These are phyloP conservation scores for Hedya salicella DNA, from an alignment of 2,888 invertebrate species.

Conservation along the genomic window DNA sequence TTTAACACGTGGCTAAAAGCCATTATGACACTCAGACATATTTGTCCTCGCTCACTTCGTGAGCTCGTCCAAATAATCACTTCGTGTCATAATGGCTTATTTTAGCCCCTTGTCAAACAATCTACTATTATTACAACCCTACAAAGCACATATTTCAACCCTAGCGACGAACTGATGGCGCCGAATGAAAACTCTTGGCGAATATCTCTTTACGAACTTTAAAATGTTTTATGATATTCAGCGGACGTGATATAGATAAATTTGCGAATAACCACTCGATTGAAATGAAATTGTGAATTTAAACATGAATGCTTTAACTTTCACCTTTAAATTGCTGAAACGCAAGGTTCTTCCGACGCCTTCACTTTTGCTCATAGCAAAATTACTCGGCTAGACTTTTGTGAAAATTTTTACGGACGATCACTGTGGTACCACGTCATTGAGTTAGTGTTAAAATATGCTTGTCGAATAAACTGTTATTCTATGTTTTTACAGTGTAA, in stretches of 20 bases:
- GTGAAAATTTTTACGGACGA: background rate
- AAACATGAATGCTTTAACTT: constrained; percentile 12
- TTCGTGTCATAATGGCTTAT: no score
- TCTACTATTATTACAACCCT: no score
- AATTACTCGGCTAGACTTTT: background rate
- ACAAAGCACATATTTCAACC: constrained; percentile 5
- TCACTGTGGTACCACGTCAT: background rate
- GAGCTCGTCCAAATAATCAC: no score
- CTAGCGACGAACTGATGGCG: constrained; percentile 55
- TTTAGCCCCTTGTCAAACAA: no score
- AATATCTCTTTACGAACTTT: constrained; percentile 75
- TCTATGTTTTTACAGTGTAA: no score
- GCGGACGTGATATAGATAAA: constrained; percentile 68
- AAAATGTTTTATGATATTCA: constrained; percentile 78
- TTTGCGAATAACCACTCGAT: constrained; percentile 63
- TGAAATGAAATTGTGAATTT: constrained; percentile 54
- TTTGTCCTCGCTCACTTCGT: no score
- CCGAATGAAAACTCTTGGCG: constrained; percentile 69
- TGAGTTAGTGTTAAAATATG: no score
- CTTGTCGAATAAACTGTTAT: no score
- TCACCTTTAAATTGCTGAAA: constrained; percentile 11
- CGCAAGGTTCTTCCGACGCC: constrained; percentile 40
- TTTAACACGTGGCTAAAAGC: no score
- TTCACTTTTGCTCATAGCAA: constrained; percentile 37
- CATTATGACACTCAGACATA: no score